Conservation (phyloP, 2,888 invertebrate species). For the Eledona agricola region DNA sequence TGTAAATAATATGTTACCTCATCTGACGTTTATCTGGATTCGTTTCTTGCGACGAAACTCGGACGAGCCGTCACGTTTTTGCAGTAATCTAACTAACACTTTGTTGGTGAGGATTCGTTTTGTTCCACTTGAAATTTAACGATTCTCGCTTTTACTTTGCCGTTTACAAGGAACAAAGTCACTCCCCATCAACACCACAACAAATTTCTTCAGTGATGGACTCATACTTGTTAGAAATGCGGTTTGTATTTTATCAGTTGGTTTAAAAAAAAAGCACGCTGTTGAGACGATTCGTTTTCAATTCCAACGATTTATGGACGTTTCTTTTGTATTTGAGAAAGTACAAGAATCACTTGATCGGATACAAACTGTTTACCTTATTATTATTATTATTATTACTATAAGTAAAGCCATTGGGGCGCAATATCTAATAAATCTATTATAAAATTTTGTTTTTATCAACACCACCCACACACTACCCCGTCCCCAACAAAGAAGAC, state of each 20-base stretch:
- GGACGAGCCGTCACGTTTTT: slow-evolving; percentile 27
- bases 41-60: slow-evolving; percentile 26
- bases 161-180: slow-evolving; percentile 36
- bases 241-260: slow-evolving; percentile 48
- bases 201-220: slow-evolving; percentile 44
- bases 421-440: slow-evolving; percentile 49
- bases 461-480: too few species aligned
- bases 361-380: slow-evolving; percentile 48
- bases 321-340: too few species aligned
- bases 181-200: slow-evolving; percentile 41
- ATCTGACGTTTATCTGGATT: slow-evolving; percentile 44
- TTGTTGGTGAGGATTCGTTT: too few species aligned
- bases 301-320: too few species aligned
- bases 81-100: slow-evolving; percentile 8
- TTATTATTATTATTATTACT: slow-evolving; percentile 43
- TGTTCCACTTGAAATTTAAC: slow-evolving; percentile 33
- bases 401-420: slow-evolving; percentile 43
- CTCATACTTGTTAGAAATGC: slow-evolving; percentile 47
- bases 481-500: too few species aligned
- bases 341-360: slow-evolving; percentile 46
- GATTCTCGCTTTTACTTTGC: neutral
- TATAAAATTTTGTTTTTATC: slow-evolving; percentile 37
- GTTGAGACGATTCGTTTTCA: too few species aligned
- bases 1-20: slow-evolving; percentile 42
- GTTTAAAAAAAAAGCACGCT: too few species aligned